Base-by-base conservation (phyloP, 2,797 vertebrate genomes). In the Amniataba percoides region DNA sequence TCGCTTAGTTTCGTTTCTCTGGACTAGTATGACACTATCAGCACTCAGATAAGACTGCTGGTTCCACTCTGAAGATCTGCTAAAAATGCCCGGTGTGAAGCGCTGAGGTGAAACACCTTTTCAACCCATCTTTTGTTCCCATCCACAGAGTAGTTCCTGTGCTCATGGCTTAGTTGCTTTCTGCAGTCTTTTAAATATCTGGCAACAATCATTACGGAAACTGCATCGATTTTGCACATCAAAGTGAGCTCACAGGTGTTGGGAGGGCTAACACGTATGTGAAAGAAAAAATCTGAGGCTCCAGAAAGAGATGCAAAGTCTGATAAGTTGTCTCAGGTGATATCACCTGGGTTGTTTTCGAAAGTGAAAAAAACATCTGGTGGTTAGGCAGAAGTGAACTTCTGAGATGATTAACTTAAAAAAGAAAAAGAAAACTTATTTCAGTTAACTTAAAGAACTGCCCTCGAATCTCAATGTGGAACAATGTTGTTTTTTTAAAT, bases 1-100 rank as follows among this genome's bases (percentile, higher is more conserved):
- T n/a, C 7, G 5, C 4, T 52, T 31, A 53, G 59, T 83, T 78
- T 80, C 63, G 71, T 61, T 74, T 12, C 19, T 12, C 49, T 36
- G n/a, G 0, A 36, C 15, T 25, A 5, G 8, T 14, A 4, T 69
- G 51, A 70, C 18, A 71, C 65, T 51, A 18, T 5, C 12, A 1
- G 19, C 23, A 2, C 23, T 53, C 25, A 49, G 5, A 63, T 15
- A 5, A 57, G 7, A 3, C 2, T 45, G 3, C 36, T 52, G 14
- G 3, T 55, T 68, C 25, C 3, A 4, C 7, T 2, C 6, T 64
- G 51, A 23, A 16, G 39, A 36, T 9, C 14, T 59, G 36, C 7
- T 57, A 13, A 40, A 34, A 21, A 52, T 25, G 7, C 14, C 12
- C 10, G 1, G 31, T 19, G 1, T 21, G 21, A 3, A 13, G 31